Base-by-base conservation (phyloP, 2,888 invertebrate species). In the Meteorus colon region DNA sequence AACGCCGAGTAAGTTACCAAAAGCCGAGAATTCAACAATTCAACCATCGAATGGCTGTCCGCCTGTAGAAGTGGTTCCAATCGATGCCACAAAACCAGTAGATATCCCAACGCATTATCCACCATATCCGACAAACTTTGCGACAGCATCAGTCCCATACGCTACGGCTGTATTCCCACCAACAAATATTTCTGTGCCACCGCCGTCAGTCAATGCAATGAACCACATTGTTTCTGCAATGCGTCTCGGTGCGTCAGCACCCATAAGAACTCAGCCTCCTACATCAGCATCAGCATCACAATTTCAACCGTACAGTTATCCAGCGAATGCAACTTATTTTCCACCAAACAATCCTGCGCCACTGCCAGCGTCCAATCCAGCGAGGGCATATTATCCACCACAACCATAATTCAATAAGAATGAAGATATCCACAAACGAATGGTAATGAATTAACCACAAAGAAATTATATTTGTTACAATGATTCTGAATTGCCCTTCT, bases 141-240 rank as follows among this genome's bases (percentile, higher is more conserved):
- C 86, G 3, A 82, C 85, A 65, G 81, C 81, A 8, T 84, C 82
- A 51, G 79, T 87, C 14, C 84, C 82, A 62, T 89, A 88, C 79
- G 87, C 88, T 4, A 19, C 55, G 1, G 84, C 88, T 29, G 87
- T 87, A 4, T 89, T 89, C 81, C 89, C 89, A 45, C 88, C 88
- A 8, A 79, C 88, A 3, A 89, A 89, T 72, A 86, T 88, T 41
- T 83, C 87, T 10, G 86, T 89, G 31, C 89, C 89, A 29, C 89
- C 89, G 3, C 84, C 87, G 4, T 83, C 87, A 8, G 86, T 89
- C 12, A 87, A 86, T 69, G 69, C 88, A 4, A 82, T 89, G 76
- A 88, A 88, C 79, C 89, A 89, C 63, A 87, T 89, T 34, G 86
- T 86, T 14, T 83, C 86, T 37, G 81, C 86, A 6, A 85, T 86